phyloP scores from a whole-genome alignment of 2,797 vertebrate species.

The Gymnocypris eckloni region DNA sequence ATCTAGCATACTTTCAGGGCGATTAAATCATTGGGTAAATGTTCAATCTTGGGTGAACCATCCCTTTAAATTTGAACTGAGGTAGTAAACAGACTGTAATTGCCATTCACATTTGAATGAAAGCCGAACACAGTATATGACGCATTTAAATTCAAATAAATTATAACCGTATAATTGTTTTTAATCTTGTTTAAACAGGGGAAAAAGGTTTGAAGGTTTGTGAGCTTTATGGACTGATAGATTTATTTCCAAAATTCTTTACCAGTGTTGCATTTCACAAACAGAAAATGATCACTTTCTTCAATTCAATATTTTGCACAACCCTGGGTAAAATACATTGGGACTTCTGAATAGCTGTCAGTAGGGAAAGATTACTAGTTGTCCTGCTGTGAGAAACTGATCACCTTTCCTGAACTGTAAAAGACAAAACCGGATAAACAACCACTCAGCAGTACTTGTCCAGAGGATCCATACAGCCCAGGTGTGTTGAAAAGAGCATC shows the following conservation, averaged over 20 bases:
- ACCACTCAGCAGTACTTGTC: background rate
- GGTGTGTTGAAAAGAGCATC: conserved; percentile 41
- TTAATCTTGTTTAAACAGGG: background rate
- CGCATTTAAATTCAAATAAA: background rate
- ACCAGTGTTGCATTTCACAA: background rate
- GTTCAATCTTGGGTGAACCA: no score
- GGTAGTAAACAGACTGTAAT: background rate
- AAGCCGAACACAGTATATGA: background rate
- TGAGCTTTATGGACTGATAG: background rate
- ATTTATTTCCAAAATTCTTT: background rate
- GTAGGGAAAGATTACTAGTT: conserved; percentile 3
- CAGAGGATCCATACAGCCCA: conserved; percentile 13
- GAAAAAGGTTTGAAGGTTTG: background rate
- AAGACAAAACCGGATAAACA: background rate
- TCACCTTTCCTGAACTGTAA: conserved; percentile 44
- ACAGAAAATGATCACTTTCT: background rate
- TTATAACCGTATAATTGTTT: background rate
- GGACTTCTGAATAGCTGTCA: background rate
- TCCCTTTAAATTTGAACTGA: no score
- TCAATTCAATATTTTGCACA: background rate
- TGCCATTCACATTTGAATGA: background rate
- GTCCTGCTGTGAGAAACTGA: conserved; percentile 47
- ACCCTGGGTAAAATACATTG: background rate
- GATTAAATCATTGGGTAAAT: no score
- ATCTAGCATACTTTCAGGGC: no score